A percentile compares a stretch with the other conserved stretches of the same genome.
These are phyloP conservation scores for Trichogramma pretiosum DNA, from an alignment of 1,140 invertebrate species.

Conservation along the genomic window DNA sequence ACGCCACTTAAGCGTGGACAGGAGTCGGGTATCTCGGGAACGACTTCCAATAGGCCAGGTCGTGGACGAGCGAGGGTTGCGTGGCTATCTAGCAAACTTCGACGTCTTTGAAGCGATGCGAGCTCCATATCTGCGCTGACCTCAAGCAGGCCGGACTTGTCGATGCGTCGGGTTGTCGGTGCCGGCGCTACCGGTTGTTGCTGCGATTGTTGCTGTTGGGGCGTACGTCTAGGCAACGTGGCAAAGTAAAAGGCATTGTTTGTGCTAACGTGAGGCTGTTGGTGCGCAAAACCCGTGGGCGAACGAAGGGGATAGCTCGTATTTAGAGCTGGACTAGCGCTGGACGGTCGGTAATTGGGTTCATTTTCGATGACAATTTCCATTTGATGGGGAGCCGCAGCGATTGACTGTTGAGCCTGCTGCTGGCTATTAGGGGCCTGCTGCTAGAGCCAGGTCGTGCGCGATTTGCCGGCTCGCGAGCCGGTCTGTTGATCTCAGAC, in stretches of 20 bases:
- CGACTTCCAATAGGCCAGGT: constrained; percentile 31
- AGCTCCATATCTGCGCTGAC: constrained; percentile 31
- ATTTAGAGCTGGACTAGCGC: constrained; percentile 19
- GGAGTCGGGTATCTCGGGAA: constrained; percentile 36
- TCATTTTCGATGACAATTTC: constrained; percentile 41
- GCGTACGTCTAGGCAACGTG: constrained; percentile 11
- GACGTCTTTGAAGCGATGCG: constrained; percentile 7
- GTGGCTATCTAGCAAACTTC: not conserved
- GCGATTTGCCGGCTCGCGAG: constrained; percentile 41
- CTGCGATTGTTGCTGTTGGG: constrained; percentile 13
- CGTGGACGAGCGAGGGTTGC: constrained; percentile 20
- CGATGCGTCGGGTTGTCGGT: constrained; percentile 31
- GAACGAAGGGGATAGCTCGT: too few species aligned
- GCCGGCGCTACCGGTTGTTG: constrained; percentile 21
- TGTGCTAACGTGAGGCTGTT: constrained; percentile 15
- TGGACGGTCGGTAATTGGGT: constrained; percentile 4
- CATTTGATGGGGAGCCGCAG: constrained; percentile 30
- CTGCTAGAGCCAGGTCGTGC: constrained; percentile 45
- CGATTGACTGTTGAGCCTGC: constrained; percentile 13
- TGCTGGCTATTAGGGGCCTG: constrained; percentile 34
- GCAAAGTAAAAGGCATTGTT: constrained; percentile 16
- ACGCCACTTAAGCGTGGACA: constrained; percentile 8
- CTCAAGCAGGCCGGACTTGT: constrained; percentile 33
- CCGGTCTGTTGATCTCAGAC: constrained; percentile 61
- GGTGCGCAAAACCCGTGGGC: constrained; percentile 15